Conservation (phyloP, 2,888 invertebrate genomes). For the Diabrotica balteata region DNA sequence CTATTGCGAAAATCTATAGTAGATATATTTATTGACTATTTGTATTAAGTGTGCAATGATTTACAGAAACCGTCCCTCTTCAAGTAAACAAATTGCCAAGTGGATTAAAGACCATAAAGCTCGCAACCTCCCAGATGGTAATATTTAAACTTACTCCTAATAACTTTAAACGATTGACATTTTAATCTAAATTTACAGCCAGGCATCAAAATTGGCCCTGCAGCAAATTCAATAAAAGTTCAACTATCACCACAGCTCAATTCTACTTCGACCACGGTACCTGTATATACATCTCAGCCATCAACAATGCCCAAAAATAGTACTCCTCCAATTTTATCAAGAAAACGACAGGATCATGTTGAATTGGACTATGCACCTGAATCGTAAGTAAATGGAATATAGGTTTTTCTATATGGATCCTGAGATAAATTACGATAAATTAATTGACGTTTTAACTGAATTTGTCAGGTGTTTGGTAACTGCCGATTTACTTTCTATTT, state of each 20-base stretch:
- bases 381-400: conserved; percentile 57
- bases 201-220: conserved; percentile 53
- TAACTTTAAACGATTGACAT: conserved; percentile 16
- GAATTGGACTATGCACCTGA: conserved; percentile 67
- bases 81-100: conserved; percentile 65
- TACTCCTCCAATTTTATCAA: conserved; percentile 67
- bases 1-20: no score
- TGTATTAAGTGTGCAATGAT: background rate
- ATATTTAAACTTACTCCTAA: conserved; percentile 3
- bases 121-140: conserved; percentile 65
- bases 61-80: conserved; percentile 60
- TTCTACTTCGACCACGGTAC: conserved; percentile 32
- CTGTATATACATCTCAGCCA: conserved; percentile 39
- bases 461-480: no score
- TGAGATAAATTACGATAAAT: background rate
- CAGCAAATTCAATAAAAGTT: conserved; percentile 37
- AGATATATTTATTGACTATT: no score
- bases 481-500: no score
- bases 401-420: background rate
- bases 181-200: conserved; percentile 46
- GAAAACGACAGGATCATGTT: conserved; percentile 66
- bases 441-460: background rate
- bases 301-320: conserved; percentile 58
- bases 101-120: conserved; percentile 63
- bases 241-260: conserved; percentile 29